Evolutionary conservation across 2,888 invertebrate genomes (phyloP).

Genomic region (Erebia epiphron): DNA sequence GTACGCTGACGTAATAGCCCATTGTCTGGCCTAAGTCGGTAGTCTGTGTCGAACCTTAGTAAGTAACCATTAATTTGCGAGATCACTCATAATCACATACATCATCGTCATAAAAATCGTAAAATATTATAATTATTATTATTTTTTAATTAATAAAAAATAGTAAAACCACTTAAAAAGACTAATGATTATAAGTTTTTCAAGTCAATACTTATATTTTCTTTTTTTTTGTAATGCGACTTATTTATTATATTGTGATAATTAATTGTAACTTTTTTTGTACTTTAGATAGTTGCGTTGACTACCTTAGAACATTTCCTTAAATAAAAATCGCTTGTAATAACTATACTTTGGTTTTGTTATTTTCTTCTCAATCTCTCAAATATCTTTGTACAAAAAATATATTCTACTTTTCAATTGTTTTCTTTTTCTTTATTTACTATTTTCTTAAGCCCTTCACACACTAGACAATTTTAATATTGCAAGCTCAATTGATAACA

Average conservation of each 20-base stretch:
- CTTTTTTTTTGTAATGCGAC: conserved; percentile 55
- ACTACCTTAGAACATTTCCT: conserved; percentile 35
- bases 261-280: conserved; percentile 51
- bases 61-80: conserved; percentile 35
- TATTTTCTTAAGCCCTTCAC: neutral
- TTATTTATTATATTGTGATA: conserved; percentile 69
- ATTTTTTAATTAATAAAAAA: conserved; percentile 55
- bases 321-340: conserved; percentile 40
- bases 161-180: conserved; percentile 70
- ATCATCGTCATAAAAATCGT: conserved; percentile 65
- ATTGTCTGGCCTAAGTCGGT: neutral
- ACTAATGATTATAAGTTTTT: conserved; percentile 64
- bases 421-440: neutral
- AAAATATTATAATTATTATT: conserved; percentile 54
- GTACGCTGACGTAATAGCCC: neutral
- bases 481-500: too few species aligned
- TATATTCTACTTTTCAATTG: neutral
- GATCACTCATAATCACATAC: conserved; percentile 45
- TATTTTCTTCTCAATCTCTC: conserved; percentile 24
- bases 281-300: conserved; percentile 43
- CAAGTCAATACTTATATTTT: conserved; percentile 56
- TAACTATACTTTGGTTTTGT: conserved; percentile 30
- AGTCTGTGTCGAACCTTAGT: conserved; percentile 30
- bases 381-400: conserved; percentile 7
- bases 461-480: too few species aligned